These are phyloP conservation scores for Pholis gunnellus DNA, from an alignment of 2,113 vertebrate species.

Conservation along the genomic window DNA sequence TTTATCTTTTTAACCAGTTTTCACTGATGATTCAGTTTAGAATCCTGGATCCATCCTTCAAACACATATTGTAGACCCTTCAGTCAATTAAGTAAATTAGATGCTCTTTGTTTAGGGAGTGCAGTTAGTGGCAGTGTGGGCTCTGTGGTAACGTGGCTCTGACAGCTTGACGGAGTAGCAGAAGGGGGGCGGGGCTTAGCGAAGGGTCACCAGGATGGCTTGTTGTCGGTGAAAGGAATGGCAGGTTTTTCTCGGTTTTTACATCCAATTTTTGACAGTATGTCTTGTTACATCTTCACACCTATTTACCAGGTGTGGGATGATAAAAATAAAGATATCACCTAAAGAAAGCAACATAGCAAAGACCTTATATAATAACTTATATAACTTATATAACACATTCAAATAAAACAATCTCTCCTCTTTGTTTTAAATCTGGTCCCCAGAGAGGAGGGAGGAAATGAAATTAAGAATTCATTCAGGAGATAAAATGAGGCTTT, in stretches of 20 bases:
- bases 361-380: not conserved
- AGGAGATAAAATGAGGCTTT: conserved; percentile 27
- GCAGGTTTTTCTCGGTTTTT: not conserved
- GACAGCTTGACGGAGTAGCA: too few species aligned
- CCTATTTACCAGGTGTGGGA: not conserved
- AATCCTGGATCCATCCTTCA: too few species aligned
- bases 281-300: not conserved
- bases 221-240: conserved; percentile 18
- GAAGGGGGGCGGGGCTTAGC: not conserved
- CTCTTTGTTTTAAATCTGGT: conserved; percentile 8
- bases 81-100: too few species aligned
- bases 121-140: too few species aligned
- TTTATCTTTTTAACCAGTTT: too few species aligned
- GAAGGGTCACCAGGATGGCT: not conserved
- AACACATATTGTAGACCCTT: too few species aligned
- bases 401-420: conserved; percentile 14
- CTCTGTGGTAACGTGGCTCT: too few species aligned
- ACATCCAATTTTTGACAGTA: not conserved
- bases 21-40: too few species aligned
- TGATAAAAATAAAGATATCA: not conserved
- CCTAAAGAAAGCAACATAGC: not conserved
- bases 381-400: not conserved
- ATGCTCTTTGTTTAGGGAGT: too few species aligned
- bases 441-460: not conserved
- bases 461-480: conserved; percentile 26